Evolutionary conservation across 2,113 vertebrate species (phyloP).

Genomic region (Peromyscus californicus): DNA sequence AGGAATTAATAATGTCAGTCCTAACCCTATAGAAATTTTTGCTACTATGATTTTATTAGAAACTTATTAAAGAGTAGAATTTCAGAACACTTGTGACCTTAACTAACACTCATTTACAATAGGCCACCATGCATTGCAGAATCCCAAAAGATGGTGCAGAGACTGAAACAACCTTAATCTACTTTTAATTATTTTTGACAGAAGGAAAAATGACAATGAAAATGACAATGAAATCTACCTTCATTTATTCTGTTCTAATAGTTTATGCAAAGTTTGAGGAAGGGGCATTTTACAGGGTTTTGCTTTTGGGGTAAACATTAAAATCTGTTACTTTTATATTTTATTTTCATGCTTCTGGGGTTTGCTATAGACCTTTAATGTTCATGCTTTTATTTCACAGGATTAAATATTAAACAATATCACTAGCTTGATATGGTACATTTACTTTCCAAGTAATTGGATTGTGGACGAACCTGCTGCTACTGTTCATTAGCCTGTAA

Average conservation of each 20-base stretch:
- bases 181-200: constrained; percentile 77
- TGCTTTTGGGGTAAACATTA: constrained; percentile 68
- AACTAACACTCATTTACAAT: constrained; percentile 64
- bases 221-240: constrained; percentile 21
- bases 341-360: constrained; percentile 75
- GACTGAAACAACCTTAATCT: constrained; percentile 26
- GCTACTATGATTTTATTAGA: constrained; percentile 47
- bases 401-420: constrained; percentile 86
- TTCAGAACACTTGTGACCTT: constrained; percentile 62
- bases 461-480: constrained; percentile 79
- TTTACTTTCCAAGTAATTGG: constrained; percentile 83
- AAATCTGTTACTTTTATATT: constrained; percentile 68
- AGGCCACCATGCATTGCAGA: neutral
- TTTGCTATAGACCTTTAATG: constrained; percentile 74
- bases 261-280: neutral
- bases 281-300: constrained; percentile 52
- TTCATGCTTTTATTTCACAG: constrained; percentile 68
- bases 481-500: constrained; percentile 81
- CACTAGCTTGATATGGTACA: constrained; percentile 82
- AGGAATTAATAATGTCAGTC: neutral
- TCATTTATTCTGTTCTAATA: constrained; percentile 21
- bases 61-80: constrained; percentile 46
- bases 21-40: neutral
- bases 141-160: constrained; percentile 34
- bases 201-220: constrained; percentile 36